phyloP scores from a whole-genome alignment of 2,113 vertebrate genomes.

The Sapayoa aenigma region DNA sequence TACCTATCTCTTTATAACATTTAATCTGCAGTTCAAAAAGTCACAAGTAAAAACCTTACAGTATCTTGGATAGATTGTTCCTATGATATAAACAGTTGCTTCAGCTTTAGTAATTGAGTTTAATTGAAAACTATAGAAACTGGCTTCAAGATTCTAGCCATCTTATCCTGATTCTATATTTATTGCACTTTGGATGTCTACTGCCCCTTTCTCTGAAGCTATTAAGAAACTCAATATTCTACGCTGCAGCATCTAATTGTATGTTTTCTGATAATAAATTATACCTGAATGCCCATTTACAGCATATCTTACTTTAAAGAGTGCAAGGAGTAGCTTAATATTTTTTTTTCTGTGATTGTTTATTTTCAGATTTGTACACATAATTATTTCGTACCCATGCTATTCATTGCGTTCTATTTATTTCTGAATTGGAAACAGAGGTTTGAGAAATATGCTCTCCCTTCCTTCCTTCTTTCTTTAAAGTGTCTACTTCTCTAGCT shows the following conservation, averaged over 20 bases:
- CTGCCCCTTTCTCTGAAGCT: not conserved
- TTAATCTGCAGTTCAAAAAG: not conserved
- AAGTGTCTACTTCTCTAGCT: not conserved
- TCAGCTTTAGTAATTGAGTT: not conserved
- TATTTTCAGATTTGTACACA: not conserved
- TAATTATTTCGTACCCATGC: not conserved
- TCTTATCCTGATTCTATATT: not conserved
- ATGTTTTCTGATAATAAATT: not conserved
- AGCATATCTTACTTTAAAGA: not conserved
- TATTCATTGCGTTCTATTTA: not conserved
- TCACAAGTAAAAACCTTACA: not conserved
- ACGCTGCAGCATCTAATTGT: not conserved
- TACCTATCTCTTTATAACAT: not conserved
- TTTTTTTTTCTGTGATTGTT: not conserved
- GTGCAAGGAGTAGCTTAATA: not conserved
- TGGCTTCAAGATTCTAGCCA: not conserved
- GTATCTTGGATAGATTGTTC: not conserved
- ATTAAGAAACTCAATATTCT: not conserved
- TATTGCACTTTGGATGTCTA: not conserved
- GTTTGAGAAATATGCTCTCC: not conserved
- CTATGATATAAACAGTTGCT: not conserved
- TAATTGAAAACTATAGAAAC: not conserved
- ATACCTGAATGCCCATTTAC: not conserved
- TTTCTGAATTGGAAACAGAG: not conserved
- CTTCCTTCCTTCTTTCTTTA: not conserved